Evolutionary conservation across 2,888 invertebrate genomes (phyloP), one percentile per base, ranked within the genome.

Genomic region (Dorcus hopei): DNA sequence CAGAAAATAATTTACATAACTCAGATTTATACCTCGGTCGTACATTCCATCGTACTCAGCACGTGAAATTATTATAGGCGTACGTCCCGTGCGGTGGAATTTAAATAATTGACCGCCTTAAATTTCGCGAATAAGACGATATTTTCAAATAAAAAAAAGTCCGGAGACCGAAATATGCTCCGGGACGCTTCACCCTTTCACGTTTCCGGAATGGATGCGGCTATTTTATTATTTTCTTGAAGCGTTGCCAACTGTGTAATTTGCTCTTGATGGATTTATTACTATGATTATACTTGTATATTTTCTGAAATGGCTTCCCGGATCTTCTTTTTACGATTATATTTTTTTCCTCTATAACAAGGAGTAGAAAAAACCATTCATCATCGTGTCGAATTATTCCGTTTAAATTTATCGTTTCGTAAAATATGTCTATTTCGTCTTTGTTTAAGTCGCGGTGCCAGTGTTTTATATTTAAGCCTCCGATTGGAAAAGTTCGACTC

Each of bases 201-300:
- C 14, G 45, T 19, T 45, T 23, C 43, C 51, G 45, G 42, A 51
- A 45, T 56, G 40, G 38, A 51, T 51, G 47, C 51, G 47, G 40
- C 50, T 45, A 56, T 58, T 49, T 49, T 45, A 53, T 58, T 58
- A 53, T 54, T 58, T 58, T 58, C 52, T 58, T 54, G 58, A 58
- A 58, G 52, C 43, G 23, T 49, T 53, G 58, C 54, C 58, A 45
- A 50, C 49, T 26, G 49, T 53, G 49, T 50, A 50, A 58, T 54
- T 53, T 42, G 16, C 38, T 43, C 45, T 8, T 11, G 26, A 33
- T 48, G 52, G 48, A 52, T 52, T 57, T 52, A 56, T 56, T 14
- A 48, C 57, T 48, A 40, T 48, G 48, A 47, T 43, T 54, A 47
- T 45, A 45, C 19, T 45, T 23, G 45, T 45, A 23, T 45, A 45